A percentile compares a stretch with the other conserved stretches of the same genome.
Evolutionary conservation across 1,140 invertebrate genomes (phyloP).

Genomic region (Ctenoplectra terminalis): DNA sequence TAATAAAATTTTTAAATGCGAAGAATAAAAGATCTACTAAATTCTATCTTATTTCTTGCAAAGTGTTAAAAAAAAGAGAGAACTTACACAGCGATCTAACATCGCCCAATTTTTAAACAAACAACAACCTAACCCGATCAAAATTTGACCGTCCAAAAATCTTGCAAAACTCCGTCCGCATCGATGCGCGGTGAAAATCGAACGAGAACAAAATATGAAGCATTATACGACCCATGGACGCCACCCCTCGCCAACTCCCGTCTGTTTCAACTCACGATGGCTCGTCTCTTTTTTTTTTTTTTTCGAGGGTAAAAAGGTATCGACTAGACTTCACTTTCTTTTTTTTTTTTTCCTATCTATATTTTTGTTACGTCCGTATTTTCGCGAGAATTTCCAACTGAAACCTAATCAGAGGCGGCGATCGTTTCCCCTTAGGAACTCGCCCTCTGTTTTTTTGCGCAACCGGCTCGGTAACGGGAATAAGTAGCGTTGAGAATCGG

Average conservation of each 20-base stretch:
- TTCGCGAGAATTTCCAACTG: constrained; percentile 15
- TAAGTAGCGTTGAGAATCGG: constrained; percentile 61
- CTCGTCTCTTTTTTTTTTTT: too few species aligned
- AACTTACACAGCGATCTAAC: too few species aligned
- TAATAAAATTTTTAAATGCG: too few species aligned
- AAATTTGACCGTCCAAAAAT: background rate
- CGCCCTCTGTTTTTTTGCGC: background rate
- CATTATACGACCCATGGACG: background rate
- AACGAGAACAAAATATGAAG: background rate
- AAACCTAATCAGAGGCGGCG: background rate
- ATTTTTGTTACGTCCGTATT: constrained; percentile 40
- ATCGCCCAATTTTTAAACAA: background rate
- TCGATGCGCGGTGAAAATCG: background rate
- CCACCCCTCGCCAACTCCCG: background rate
- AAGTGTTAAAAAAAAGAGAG: too few species aligned
- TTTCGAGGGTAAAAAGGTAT: background rate
- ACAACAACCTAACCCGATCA: background rate
- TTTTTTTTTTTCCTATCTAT: background rate
- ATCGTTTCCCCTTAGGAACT: background rate
- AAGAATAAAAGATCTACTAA: too few species aligned
- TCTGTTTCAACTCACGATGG: background rate
- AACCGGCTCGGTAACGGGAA: constrained; percentile 34
- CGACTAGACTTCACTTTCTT: background rate
- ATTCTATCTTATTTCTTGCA: too few species aligned
- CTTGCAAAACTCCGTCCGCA: background rate